Base-by-base conservation (phyloP, 2,797 vertebrate species). In the Anguilla megastoma region DNA sequence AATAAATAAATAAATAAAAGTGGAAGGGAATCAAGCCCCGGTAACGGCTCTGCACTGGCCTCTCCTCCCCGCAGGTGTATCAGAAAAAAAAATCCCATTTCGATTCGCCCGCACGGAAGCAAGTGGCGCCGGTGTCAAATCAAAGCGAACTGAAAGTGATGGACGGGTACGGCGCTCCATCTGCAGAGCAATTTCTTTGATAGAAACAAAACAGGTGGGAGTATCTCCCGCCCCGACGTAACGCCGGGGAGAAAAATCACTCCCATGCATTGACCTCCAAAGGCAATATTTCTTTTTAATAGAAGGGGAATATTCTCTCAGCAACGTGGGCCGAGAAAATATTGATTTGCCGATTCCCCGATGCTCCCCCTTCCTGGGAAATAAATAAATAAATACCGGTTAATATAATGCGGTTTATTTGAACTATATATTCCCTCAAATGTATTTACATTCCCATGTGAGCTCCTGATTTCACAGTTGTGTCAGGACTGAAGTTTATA, bases 1-100 rank as follows among this genome's bases (percentile, higher is more conserved):
- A 91, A 90, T 91, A 90, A 91, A 92, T 90, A 90, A 91, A 92
- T 90, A 91, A 91, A 90, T 90, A 90, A 89, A 89, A 21, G 33
- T 54, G 52, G 90, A 50, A 50, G 24, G 86, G 89, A 92, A 88
- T 89, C 89, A 85, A 87, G 89, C 79, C 48, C 88, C 88, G 76
- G 87, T 86, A 83, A 88, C 88, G 88, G 86, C 45, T 33, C 85
- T 52, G 80, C 48, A 24, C 16, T 30, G 79, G 48, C 6, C 10
- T 71, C 69, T 45, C 12, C 4, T 33, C 30, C 41, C 45, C n/a
- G 48, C 9, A 30, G 63, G 6, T 24, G 24, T 9, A 56, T 66
- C 71, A 87, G 27, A 82, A 86, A 41, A 41, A 41, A 41, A 41
- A 90, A 89, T 58, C 54, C 18, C 12, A 16, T 8, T 89, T 87